Evolutionary conservation across 2,888 invertebrate species (phyloP).

Genomic region (Ornithoptera priamus): DNA sequence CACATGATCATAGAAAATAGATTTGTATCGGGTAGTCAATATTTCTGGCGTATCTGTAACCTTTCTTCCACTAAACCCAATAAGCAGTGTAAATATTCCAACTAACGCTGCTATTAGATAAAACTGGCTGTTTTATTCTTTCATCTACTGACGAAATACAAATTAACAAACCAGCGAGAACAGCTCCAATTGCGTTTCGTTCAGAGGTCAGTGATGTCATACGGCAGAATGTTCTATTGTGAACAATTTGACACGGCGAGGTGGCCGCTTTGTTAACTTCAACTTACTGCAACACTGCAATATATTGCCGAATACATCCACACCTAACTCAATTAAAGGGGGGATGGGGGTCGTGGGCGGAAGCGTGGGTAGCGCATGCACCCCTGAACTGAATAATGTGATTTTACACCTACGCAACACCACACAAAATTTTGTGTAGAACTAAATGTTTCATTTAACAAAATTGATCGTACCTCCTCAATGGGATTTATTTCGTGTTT

Average conservation of each 20-base stretch:
- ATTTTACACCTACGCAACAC: neutral
- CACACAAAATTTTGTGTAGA: no score
- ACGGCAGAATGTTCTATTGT: constrained; percentile 6
- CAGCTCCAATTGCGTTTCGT: neutral
- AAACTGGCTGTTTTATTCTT: no score
- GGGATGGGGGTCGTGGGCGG: neutral
- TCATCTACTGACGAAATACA: neutral
- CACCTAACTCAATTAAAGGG: neutral
- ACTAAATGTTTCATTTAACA: no score
- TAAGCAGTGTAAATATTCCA: no score
- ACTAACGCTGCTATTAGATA: no score
- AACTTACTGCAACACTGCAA: constrained; percentile 1
- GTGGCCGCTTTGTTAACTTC: constrained; percentile 11
- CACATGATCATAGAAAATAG: no score
- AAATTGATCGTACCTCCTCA: no score
- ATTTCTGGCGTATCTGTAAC: no score
- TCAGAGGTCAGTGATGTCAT: constrained; percentile 3
- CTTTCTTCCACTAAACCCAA: no score
- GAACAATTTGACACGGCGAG: constrained; percentile 14
- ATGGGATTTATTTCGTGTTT: no score
- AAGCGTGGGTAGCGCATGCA: neutral
- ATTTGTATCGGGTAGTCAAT: no score
- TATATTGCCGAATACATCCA: constrained; percentile 8
- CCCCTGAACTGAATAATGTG: neutral
- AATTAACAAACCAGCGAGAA: neutral